A percentile compares a stretch with the other conserved stretches of the same genome.
phyloP scores from a whole-genome alignment of 2,888 invertebrate species.

The Nomada flava region DNA sequence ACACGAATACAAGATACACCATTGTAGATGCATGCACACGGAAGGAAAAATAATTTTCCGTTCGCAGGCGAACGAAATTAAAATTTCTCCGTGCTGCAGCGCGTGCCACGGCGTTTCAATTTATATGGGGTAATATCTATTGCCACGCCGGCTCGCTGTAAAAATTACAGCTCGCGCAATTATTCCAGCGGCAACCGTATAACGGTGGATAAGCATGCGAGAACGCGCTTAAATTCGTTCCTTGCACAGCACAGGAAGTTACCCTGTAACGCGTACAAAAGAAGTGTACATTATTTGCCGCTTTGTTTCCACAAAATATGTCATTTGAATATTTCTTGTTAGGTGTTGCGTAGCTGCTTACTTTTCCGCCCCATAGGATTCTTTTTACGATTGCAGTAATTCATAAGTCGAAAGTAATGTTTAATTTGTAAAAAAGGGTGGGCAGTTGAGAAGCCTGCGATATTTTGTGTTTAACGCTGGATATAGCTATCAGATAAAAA shows the following conservation, averaged over 20 bases:
- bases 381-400: no score
- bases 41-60: conserved; percentile 20
- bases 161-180: conserved; percentile 50
- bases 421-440: no score
- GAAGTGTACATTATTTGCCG: not conserved
- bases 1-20: not conserved
- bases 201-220: conserved; percentile 53
- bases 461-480: no score
- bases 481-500: no score
- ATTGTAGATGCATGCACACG: no score
- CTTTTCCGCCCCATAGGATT: no score
- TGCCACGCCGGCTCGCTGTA: conserved; percentile 31
- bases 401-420: no score
- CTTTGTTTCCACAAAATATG: not conserved
- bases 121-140: conserved; percentile 42
- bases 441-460: no score
- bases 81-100: conserved; percentile 17
- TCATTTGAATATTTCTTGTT: not conserved
- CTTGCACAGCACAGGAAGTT: not conserved
- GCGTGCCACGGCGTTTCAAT: conserved; percentile 11
- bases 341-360: no score
- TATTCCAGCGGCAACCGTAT: conserved; percentile 42
- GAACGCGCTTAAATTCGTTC: conserved; percentile 40
- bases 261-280: conserved; percentile 3
- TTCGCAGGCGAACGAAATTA: conserved; percentile 22